Conservation (phyloP, 2,113 vertebrate genomes). For the Pelvicachromis taeniatus region DNA sequence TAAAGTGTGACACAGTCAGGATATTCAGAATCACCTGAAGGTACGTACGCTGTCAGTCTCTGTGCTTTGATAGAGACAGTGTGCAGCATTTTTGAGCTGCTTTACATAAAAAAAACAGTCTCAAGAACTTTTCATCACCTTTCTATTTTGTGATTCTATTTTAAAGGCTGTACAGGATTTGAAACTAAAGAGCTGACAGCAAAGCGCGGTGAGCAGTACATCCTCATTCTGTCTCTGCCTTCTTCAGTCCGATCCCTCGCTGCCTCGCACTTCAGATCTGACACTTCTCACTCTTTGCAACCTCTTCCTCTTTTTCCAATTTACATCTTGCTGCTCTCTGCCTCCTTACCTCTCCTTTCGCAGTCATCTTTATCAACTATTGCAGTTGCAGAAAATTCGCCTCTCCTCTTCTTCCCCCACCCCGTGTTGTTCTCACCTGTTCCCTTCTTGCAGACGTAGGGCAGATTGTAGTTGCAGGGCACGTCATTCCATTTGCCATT, state of each 20-base stretch:
- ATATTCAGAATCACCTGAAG: conserved; percentile 8
- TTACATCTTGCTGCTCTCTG: conserved; percentile 70
- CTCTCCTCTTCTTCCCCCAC: background rate
- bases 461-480: conserved; percentile 98
- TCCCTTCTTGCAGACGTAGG: conserved; percentile 97
- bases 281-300: background rate
- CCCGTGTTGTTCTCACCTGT: conserved; percentile 78
- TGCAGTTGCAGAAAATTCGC: conserved; percentile 12
- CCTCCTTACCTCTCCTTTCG: conserved; percentile 15
- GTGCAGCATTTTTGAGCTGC: background rate
- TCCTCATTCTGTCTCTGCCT: background rate
- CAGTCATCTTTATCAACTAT: conserved; percentile 19
- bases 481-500: conserved; percentile 96
- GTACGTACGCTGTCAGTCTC: background rate
- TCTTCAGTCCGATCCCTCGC: background rate
- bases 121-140: background rate
- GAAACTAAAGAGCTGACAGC: background rate
- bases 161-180: background rate
- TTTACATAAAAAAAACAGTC: background rate
- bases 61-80: background rate
- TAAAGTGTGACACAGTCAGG: background rate
- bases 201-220: background rate
- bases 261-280: conserved; percentile 73
- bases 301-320: background rate
- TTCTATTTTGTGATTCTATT: background rate